These are phyloP conservation scores for Halocynthia roretzi DNA, from an alignment of 23 tunicate species.

Conservation along the genomic window DNA sequence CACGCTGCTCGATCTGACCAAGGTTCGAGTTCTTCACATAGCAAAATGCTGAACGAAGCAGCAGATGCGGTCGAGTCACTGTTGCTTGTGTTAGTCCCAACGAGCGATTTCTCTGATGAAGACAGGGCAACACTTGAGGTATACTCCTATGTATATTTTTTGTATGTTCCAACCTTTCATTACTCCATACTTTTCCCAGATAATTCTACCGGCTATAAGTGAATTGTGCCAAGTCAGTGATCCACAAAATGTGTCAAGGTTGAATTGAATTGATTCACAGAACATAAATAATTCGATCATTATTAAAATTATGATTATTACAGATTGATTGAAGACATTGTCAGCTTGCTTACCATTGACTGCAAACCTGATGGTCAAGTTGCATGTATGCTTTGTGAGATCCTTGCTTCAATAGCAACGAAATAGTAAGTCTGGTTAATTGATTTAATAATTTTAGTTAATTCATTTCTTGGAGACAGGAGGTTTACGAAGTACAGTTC, in stretches of 20 bases:
- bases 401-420: conserved; percentile 48
- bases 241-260: not conserved
- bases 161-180: not conserved
- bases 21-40: not conserved
- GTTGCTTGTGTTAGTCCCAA: conserved; percentile 43
- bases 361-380: conserved; percentile 13
- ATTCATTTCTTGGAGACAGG: not conserved
- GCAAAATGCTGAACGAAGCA: conserved; percentile 30
- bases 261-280: not conserved
- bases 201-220: conserved; percentile 37
- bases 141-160: not conserved
- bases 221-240: conserved; percentile 16
- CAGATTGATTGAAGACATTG: conserved; percentile 16
- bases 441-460: not conserved
- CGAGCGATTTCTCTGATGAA: conserved; percentile 29
- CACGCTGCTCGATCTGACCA: conserved; percentile 17
- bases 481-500: no score
- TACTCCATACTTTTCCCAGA: conserved; percentile 23
- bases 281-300: not conserved
- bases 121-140: conserved; percentile 61
- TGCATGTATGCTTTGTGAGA: conserved; percentile 42
- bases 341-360: conserved; percentile 28
- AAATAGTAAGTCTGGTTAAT: conserved; percentile 14
- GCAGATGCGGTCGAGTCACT: conserved; percentile 55
- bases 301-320: not conserved